These are phyloP conservation scores for Gallinago jamesoni DNA, from an alignment of 2,113 vertebrate genomes.

Conservation along the genomic window DNA sequence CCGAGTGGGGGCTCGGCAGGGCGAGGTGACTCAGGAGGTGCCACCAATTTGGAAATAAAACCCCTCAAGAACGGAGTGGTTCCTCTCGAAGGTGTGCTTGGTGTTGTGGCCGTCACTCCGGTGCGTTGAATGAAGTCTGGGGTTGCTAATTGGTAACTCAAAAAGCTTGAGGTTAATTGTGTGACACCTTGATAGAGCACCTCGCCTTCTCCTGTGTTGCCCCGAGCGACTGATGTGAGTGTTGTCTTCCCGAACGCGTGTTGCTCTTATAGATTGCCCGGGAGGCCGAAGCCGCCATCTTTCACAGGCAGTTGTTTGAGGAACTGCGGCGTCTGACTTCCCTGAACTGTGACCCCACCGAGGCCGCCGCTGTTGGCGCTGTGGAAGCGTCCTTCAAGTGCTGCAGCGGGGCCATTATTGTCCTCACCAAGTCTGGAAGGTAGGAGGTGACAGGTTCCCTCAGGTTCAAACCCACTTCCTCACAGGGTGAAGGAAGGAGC, in stretches of 20 bases:
- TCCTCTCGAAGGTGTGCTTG: background rate
- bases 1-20: background rate
- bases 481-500: slow-evolving; percentile 7
- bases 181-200: background rate
- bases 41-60: background rate
- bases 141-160: background rate
- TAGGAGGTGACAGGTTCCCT: slow-evolving; percentile 76
- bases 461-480: background rate
- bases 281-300: slow-evolving; percentile 97
- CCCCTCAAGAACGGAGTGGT: accelerated
- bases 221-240: slow-evolving; percentile 45
- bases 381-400: slow-evolving; percentile 99
- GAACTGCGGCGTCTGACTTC: slow-evolving; percentile 92
- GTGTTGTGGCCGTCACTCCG: accelerated
- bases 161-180: background rate
- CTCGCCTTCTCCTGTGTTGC: background rate
- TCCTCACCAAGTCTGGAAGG: slow-evolving; percentile 97
- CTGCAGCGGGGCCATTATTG: slow-evolving; percentile 94
- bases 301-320: slow-evolving; percentile 97
- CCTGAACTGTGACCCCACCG: slow-evolving; percentile 95
- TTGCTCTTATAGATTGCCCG: slow-evolving; percentile 91
- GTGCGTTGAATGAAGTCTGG: accelerated
- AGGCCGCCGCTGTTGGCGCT: slow-evolving; percentile 90
- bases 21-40: background rate
- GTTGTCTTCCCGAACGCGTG: slow-evolving; percentile 63